Evolutionary conservation across 1,140 invertebrate genomes (phyloP).

Genomic region (Tetramorium parvispinum): DNA sequence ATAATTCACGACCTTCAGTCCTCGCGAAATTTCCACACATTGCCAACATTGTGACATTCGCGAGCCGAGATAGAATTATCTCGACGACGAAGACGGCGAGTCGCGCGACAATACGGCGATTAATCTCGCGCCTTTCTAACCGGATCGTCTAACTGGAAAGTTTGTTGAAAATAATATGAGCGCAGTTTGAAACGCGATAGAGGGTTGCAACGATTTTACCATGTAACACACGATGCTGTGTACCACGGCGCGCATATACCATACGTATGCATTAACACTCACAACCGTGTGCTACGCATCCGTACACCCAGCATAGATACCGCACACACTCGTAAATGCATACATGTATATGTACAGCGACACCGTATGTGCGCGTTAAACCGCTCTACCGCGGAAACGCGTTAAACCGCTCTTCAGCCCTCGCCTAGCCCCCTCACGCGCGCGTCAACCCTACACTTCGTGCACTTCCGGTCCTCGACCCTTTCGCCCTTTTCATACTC

Average conservation of each 20-base stretch:
- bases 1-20: constrained; percentile 6
- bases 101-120: constrained; percentile 13
- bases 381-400: constrained; percentile 74
- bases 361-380: constrained; percentile 68
- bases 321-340: not conserved
- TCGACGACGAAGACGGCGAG: not conserved
- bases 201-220: constrained; percentile 43
- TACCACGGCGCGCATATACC: constrained; percentile 24
- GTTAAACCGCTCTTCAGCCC: constrained; percentile 71
- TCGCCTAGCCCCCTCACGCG: constrained; percentile 27
- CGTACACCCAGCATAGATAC: not conserved
- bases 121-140: constrained; percentile 26
- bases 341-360: not conserved
- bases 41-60: not conserved
- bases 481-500: constrained; percentile 74
- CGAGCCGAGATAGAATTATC: constrained; percentile 22
- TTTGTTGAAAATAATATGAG: constrained; percentile 52
- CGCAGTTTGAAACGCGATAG: constrained; percentile 37
- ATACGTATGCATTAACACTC: constrained; percentile 50
- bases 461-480: constrained; percentile 74
- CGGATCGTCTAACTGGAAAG: constrained; percentile 2
- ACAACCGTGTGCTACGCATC: not conserved
- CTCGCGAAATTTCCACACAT: not conserved
- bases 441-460: constrained; percentile 67
- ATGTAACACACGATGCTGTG: not conserved